Evolutionary conservation across 1,140 invertebrate genomes (phyloP), one percentile per base, ranked within the genome.

Genomic region (Pectinophora gossypiella): DNA sequence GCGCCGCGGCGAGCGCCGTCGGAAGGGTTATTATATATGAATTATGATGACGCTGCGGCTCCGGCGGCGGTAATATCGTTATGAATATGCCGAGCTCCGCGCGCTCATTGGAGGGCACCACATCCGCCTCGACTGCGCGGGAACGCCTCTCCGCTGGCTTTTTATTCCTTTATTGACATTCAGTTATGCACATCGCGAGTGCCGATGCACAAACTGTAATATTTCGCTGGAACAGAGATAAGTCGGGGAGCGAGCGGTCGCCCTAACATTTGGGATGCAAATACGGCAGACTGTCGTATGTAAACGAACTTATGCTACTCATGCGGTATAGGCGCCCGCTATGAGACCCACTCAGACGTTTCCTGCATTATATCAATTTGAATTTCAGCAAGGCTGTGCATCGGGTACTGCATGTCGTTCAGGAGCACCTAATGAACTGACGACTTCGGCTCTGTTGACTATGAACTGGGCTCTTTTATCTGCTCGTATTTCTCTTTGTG

Each of bases 1-100:
- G 75, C 74, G 66, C 52, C 64, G 72, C 66, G 59, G 53, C 74
- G 71, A 56, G 53, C 74, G 69, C 59, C 72, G 75, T 75, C 71
- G 69, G 74, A 87, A 87, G 84, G 84, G 84, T 87, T 87, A 87
- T 87, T 87, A 87, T 85, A 73, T 87, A 87, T 87, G 84, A 87
- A 84, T 87, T 85, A 87, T 87, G 84, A 87, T 73, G 81, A 83
- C 79, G 79, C 69, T 69, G 76, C 66, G 63, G 65, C 77, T 78
- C 79, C 77, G 81, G 63, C 79, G 81, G 75, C 84, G 72, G 84
- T 85, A 87, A 85, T 87, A 85, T 78, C 76, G 80, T 87, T 85
- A 85, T 87, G 84, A 87, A 87, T 87, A 87, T 85, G 78, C 81
- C 68, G 65, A 64, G 74, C 56, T 75, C 76, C 59, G 65, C 52